phyloP scores from a whole-genome alignment of 2,888 invertebrate species.

The Mechanitis mazaeus region DNA sequence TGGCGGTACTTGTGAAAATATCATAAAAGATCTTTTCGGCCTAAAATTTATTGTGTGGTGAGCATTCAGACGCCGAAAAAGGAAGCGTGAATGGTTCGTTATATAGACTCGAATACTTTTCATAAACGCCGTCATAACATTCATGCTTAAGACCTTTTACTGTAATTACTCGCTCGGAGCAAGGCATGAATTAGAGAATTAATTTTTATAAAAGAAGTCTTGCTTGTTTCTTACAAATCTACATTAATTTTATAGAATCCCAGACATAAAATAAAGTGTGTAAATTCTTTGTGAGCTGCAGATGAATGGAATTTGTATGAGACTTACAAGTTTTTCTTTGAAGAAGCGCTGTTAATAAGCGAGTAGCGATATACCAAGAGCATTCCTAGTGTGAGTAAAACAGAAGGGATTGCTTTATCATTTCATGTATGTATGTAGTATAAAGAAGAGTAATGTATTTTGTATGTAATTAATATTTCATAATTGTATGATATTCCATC shows the following conservation, averaged over 20 bases:
- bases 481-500: too few species aligned
- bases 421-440: background rate
- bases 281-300: conserved; percentile 24
- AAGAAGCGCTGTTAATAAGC: conserved; percentile 16
- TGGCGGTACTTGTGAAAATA: conserved; percentile 35
- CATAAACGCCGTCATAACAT: conserved; percentile 75
- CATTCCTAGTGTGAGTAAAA: background rate
- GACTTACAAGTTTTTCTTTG: conserved; percentile 22
- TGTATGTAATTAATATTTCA: too few species aligned
- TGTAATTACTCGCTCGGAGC: conserved; percentile 63
- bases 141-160: conserved; percentile 74
- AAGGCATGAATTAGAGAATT: conserved; percentile 69
- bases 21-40: conserved; percentile 46
- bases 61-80: conserved; percentile 56
- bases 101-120: conserved; percentile 65
- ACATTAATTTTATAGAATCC: conserved; percentile 28
- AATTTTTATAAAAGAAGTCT: conserved; percentile 68
- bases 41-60: conserved; percentile 64
- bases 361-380: background rate
- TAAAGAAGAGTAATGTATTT: too few species aligned
- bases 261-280: conserved; percentile 27
- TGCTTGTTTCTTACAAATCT: conserved; percentile 56
- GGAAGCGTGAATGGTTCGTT: conserved; percentile 53
- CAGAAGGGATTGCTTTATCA: background rate
- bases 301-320: conserved; percentile 24